These are phyloP conservation scores for Fregata magnificens DNA, from an alignment of 2,113 vertebrate genomes.

Conservation along the genomic window DNA sequence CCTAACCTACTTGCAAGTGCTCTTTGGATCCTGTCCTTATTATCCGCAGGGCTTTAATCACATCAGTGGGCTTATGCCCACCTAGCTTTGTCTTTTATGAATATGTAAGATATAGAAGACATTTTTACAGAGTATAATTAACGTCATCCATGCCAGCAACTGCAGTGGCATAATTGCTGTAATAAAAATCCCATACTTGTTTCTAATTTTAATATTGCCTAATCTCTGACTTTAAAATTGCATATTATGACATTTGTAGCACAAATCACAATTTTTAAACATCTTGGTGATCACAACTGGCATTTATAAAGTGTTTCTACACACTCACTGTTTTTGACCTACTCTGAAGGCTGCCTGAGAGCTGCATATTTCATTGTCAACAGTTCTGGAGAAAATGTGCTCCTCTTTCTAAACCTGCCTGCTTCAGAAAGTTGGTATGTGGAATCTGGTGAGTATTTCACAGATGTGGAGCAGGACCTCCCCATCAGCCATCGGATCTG, in stretches of 20 bases:
- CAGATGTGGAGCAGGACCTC: constrained; percentile 56
- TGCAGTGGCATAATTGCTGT: neutral
- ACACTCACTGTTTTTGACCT: neutral
- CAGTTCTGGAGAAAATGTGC: neutral
- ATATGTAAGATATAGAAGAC: neutral
- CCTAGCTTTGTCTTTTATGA: neutral
- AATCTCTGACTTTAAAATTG: neutral
- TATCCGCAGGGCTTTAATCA: neutral
- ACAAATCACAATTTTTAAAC: neutral
- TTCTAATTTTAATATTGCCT: neutral
- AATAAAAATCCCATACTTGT: neutral
- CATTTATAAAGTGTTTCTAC: neutral
- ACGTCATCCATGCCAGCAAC: neutral
- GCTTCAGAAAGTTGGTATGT: neutral
- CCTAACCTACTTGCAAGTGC: neutral
- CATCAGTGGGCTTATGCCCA: neutral
- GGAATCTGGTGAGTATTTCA: constrained; percentile 51
- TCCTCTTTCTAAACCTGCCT: neutral
- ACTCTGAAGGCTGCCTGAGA: neutral
- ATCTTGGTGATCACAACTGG: neutral
- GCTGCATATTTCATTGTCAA: neutral
- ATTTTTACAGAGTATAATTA: constrained; percentile 7
- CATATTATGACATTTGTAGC: neutral
- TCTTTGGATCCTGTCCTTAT: neutral
- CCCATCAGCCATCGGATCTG: constrained; percentile 47